Percentiles rank a stretch among this genome's conserved stretches.
Conservation (phyloP, 2,113 vertebrate species). For the Cygnus buccinator region DNA sequence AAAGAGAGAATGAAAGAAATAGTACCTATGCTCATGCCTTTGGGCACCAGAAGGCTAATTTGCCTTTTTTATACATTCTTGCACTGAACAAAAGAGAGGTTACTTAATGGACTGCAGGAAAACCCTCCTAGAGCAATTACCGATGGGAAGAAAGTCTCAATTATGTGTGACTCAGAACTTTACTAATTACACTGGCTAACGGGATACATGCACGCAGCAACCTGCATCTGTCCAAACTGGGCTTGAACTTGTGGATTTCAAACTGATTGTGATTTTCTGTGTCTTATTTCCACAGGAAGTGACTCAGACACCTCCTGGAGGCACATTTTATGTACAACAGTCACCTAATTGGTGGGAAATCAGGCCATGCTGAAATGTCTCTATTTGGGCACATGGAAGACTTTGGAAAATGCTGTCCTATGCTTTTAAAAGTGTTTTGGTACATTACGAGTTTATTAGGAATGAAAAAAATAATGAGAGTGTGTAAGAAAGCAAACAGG, state of each 20-base stretch:
- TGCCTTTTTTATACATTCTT: background rate
- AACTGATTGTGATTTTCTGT: background rate
- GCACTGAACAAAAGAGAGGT: background rate
- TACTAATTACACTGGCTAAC: background rate
- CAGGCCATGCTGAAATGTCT: background rate
- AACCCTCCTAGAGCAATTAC: background rate
- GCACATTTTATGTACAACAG: background rate
- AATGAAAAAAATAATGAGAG: background rate
- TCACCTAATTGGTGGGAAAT: background rate
- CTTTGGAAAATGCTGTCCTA: background rate
- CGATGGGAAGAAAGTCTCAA: background rate
- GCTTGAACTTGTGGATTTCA: background rate
- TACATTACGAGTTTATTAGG: background rate
- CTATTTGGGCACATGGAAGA: background rate
- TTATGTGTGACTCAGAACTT: slow-evolving; percentile 19
- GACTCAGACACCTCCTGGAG: slow-evolving; percentile 43
- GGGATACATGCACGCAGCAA: background rate
- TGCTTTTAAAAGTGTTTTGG: background rate
- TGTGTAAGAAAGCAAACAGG: background rate
- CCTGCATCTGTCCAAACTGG: background rate
- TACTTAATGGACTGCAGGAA: slow-evolving; percentile 2
- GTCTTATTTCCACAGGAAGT: slow-evolving; percentile 3
- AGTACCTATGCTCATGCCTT: background rate
- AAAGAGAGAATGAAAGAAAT: background rate
- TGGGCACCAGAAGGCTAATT: background rate